Evolutionary conservation across 2,797 vertebrate genomes (phyloP).

Genomic region (Epinephelus awoara): DNA sequence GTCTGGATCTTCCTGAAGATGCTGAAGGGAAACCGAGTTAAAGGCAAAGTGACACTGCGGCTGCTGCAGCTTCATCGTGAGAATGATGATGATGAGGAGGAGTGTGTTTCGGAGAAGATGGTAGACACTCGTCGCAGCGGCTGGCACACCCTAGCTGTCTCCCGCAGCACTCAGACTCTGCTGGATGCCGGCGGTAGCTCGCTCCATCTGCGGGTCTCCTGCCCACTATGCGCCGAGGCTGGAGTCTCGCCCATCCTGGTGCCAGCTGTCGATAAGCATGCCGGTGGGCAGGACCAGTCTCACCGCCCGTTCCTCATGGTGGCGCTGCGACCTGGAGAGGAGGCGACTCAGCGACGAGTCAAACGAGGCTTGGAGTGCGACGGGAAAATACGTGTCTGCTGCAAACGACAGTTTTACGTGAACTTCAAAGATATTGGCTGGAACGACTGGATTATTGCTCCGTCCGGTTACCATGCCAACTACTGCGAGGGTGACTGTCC

Average conservation of each 20-base stretch:
- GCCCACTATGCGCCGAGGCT: constrained; percentile 89
- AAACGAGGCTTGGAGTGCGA: constrained; percentile 95
- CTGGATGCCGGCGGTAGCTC: constrained; percentile 84
- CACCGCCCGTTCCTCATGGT: constrained; percentile 95
- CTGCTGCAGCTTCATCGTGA: constrained; percentile 83
- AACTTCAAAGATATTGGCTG: constrained; percentile 98
- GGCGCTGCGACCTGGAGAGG: constrained; percentile 87
- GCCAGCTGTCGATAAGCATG: constrained; percentile 66
- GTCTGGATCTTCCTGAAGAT: constrained; percentile 95
- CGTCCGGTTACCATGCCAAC: constrained; percentile 95
- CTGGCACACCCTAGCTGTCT: constrained; percentile 92
- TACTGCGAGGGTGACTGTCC: constrained; percentile 98
- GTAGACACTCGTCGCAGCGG: constrained; percentile 93
- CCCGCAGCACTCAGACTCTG: constrained; percentile 87
- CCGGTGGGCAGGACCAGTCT: constrained; percentile 86
- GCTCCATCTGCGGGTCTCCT: constrained; percentile 88
- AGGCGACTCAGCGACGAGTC: constrained; percentile 78
- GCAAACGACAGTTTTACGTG: constrained; percentile 95
- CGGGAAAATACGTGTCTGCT: constrained; percentile 93
- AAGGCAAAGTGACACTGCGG: constrained; percentile 87
- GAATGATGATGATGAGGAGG: constrained; percentile 70
- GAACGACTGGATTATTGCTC: constrained; percentile 99
- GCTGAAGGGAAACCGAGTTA: constrained; percentile 89
- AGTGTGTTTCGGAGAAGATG: constrained; percentile 90
- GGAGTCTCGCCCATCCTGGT: constrained; percentile 88